phyloP scores from a whole-genome alignment of 2,113 vertebrate species.

The Oreochromis tanganicae region DNA sequence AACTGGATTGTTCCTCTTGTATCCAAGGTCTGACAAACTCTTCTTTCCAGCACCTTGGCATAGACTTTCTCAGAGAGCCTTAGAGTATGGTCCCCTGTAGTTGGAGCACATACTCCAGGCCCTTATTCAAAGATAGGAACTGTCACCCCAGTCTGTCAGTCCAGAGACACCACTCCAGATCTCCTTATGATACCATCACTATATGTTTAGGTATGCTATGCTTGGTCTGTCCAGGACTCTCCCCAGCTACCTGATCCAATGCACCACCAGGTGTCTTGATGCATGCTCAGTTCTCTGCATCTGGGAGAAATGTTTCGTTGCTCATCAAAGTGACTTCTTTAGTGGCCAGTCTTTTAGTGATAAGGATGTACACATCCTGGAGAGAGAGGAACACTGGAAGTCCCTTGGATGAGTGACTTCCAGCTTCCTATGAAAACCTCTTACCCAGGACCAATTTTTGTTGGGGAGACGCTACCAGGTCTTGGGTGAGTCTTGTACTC shows the following conservation, averaged over 20 bases:
- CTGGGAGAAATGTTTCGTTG: neutral
- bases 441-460: neutral
- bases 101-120: neutral
- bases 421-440: neutral
- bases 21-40: neutral
- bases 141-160: neutral
- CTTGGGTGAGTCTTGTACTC: neutral
- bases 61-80: neutral
- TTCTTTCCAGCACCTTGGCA: neutral
- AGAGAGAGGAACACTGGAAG: neutral
- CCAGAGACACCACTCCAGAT: accelerated
- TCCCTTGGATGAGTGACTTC: neutral
- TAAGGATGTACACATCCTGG: neutral
- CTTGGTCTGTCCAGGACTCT: neutral
- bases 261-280: neutral
- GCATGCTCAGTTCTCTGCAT: neutral
- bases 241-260: neutral
- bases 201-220: accelerated
- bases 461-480: neutral
- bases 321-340: neutral
- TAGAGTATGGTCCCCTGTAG: neutral
- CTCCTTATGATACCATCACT: neutral
- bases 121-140: neutral
- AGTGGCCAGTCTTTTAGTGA: neutral
- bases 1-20: neutral